These are phyloP conservation scores for Hippocampus zosterae DNA, from an alignment of 2,113 vertebrate genomes.

Conservation along the genomic window DNA sequence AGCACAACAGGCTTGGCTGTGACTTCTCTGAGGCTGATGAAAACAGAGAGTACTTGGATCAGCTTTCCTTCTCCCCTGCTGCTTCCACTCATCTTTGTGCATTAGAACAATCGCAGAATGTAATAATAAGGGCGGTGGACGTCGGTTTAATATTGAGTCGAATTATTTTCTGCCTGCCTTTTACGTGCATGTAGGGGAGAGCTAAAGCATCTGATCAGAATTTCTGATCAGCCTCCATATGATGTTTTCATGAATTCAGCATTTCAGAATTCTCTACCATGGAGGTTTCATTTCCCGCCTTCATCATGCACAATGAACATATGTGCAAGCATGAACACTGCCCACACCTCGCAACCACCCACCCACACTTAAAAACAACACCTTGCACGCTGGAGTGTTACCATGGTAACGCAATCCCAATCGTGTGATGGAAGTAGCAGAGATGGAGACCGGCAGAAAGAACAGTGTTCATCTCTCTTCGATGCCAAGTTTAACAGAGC, in stretches of 20 bases:
- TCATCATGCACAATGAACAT: conserved; percentile 20
- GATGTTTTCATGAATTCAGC: conserved; percentile 7
- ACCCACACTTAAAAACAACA: conserved; percentile 41
- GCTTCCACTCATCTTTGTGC: conserved; percentile 39
- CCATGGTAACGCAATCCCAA: conserved; percentile 66
- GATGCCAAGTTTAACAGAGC: conserved; percentile 5
- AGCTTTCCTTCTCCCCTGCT: conserved; percentile 40
- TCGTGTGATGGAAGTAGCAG: conserved; percentile 38
- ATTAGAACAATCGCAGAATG: conserved; percentile 20
- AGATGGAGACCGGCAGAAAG: conserved; percentile 31
- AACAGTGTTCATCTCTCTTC: conserved; percentile 14
- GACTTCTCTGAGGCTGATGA: conserved; percentile 19
- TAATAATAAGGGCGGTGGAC: conserved; percentile 13
- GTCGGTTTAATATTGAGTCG: conserved; percentile 16
- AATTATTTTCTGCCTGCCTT: conserved; percentile 12
- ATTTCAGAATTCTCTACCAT: conserved; percentile 22
- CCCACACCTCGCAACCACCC: conserved; percentile 27
- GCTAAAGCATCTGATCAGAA: conserved; percentile 4
- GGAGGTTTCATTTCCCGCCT: conserved; percentile 17
- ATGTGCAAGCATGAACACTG: conserved; percentile 31
- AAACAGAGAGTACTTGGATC: conserved; percentile 40
- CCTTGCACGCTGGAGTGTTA: conserved; percentile 49
- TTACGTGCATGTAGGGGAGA: background rate
- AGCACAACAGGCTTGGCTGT: conserved; percentile 29
- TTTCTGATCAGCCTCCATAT: conserved; percentile 2